Conservation (phyloP, 2,888 invertebrate species). For the Agrotis exclamationis region DNA sequence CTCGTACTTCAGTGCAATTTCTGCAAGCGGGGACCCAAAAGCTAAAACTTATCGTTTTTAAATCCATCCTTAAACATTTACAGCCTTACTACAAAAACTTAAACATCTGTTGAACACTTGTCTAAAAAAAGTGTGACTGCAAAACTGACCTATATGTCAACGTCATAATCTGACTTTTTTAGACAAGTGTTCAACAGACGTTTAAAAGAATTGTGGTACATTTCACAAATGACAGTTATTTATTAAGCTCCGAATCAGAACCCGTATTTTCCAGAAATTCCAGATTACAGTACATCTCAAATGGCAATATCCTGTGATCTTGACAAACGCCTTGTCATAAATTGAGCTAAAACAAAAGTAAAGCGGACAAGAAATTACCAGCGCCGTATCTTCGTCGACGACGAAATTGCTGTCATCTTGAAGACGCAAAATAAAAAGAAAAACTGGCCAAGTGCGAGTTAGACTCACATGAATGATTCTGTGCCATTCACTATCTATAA, state of each 20-base stretch:
- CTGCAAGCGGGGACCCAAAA: too few relatives aligned
- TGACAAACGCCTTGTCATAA: slow-evolving; percentile 75
- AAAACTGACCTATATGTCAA: too few relatives aligned
- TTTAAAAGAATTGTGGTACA: too few relatives aligned
- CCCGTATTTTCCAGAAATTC: slow-evolving; percentile 12
- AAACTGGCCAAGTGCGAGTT: not conserved
- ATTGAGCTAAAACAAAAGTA: slow-evolving; percentile 56
- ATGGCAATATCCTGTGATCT: slow-evolving; percentile 61
- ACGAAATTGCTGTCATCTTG: slow-evolving; percentile 53
- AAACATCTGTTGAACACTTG: too few relatives aligned
- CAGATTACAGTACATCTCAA: slow-evolving; percentile 52
- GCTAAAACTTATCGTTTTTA: too few relatives aligned
- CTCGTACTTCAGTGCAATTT: too few relatives aligned
- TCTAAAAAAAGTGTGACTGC: too few relatives aligned
- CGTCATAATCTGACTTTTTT: too few relatives aligned
- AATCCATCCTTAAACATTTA: slow-evolving; percentile 1
- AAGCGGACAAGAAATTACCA: slow-evolving; percentile 50
- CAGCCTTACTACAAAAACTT: not conserved
- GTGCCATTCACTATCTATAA: too few relatives aligned
- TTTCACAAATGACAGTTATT: slow-evolving; percentile 16
- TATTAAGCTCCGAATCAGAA: slow-evolving; percentile 28
- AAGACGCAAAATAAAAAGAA: slow-evolving; percentile 27
- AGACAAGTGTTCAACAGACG: too few relatives aligned
- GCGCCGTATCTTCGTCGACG: slow-evolving; percentile 8
- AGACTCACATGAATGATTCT: too few relatives aligned